Conservation (phyloP, 2,888 invertebrate genomes). For the Athalia circularis region DNA sequence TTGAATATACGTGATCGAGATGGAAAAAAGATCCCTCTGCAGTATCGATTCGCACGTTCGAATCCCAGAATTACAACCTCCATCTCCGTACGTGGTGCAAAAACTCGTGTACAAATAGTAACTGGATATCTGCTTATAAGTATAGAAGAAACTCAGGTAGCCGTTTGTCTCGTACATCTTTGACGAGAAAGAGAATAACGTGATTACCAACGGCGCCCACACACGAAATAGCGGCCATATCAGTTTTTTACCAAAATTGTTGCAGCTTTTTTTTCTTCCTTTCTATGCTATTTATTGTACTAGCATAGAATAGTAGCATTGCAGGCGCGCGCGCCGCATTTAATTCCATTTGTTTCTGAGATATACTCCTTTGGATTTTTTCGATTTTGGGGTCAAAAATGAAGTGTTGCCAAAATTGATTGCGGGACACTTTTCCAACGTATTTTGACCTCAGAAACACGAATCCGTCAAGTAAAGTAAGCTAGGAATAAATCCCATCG, state of each 20-base stretch:
- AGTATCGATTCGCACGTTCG: conserved; percentile 38
- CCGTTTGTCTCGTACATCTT: conserved; percentile 35
- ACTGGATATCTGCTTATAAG: too few relatives aligned
- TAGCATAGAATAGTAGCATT: too few relatives aligned
- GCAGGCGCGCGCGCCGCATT: too few relatives aligned
- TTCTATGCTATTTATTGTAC: neutral
- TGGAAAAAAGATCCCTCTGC: neutral
- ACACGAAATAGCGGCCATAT: neutral
- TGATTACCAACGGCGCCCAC: conserved; percentile 6
- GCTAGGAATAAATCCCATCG: too few relatives aligned
- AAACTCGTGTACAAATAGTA: neutral
- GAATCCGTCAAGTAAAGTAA: too few relatives aligned
- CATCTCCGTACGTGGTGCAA: neutral
- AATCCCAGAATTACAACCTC: conserved; percentile 32
- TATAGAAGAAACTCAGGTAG: conserved; percentile 3
- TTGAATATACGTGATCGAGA: conserved; percentile 36
- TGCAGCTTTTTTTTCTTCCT: neutral
- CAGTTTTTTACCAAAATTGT: neutral
- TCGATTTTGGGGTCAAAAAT: too few relatives aligned
- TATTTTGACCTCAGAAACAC: too few relatives aligned
- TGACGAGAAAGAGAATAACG: conserved; percentile 30
- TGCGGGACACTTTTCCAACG: too few relatives aligned
- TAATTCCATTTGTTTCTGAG: too few relatives aligned
- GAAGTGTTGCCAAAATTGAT: too few relatives aligned
- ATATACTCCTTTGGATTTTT: too few relatives aligned